phyloP scores from a whole-genome alignment of 2,797 vertebrate genomes.

The Microcaecilia unicolor region DNA sequence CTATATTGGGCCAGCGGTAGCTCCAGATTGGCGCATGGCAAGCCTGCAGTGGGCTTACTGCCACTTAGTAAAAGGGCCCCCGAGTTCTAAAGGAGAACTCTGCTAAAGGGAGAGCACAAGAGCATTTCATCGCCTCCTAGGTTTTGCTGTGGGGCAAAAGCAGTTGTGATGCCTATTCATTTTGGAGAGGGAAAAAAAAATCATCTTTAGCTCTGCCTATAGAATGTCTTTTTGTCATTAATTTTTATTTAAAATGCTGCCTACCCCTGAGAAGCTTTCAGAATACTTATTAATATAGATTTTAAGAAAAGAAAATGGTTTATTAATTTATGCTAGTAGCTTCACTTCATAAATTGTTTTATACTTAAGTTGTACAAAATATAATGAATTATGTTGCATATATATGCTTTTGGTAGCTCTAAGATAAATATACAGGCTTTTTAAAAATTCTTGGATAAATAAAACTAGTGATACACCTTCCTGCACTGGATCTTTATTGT shows the following conservation, averaged over 20 bases:
- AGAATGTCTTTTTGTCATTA: constrained; percentile 44
- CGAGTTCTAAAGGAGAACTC: constrained; percentile 56
- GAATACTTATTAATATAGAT: constrained; percentile 72
- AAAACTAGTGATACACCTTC: constrained; percentile 63
- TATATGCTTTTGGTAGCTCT: constrained; percentile 69
- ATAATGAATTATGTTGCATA: constrained; percentile 73
- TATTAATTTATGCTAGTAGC: constrained; percentile 81
- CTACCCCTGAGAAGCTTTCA: constrained; percentile 53
- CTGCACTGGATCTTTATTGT: constrained; percentile 70
- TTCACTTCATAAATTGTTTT: constrained; percentile 79
- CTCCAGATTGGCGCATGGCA: no score
- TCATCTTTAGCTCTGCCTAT: constrained; percentile 44
- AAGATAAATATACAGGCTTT: constrained; percentile 66
- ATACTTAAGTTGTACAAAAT: constrained; percentile 76
- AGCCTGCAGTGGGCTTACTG: no score
- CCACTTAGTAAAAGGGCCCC: no score
- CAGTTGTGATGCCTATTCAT: no score
- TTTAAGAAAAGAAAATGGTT: constrained; percentile 75
- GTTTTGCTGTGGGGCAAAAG: constrained; percentile 35
- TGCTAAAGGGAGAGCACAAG: constrained; percentile 55
- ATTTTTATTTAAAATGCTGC: constrained; percentile 36
- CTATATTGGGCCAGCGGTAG: no score
- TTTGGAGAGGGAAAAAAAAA: neutral
- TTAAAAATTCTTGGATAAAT: constrained; percentile 35
- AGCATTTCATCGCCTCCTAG: constrained; percentile 30